Percentiles rank a stretch among this genome's conserved stretches.
phyloP scores from a whole-genome alignment of 2,797 vertebrate genomes.

The Echiichthys vipera region DNA sequence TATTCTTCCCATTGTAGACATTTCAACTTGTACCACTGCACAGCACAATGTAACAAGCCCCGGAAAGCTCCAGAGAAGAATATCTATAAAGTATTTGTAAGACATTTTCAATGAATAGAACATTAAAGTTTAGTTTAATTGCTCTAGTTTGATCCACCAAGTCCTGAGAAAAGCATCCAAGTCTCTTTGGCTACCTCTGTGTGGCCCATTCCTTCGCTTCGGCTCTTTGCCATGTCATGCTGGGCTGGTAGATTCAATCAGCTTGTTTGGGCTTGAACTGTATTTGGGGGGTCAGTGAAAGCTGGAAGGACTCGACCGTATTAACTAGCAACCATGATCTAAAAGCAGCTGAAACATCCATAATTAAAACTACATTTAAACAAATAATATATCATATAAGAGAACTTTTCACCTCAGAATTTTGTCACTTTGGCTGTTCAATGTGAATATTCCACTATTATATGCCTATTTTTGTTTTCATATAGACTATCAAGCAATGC shows the following conservation, averaged over 20 bases:
- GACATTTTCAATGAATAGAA: not conserved
- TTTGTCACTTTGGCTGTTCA: too few species aligned
- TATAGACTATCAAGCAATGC: too few species aligned
- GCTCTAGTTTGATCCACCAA: not conserved
- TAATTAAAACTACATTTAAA: not conserved
- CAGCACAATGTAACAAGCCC: not conserved
- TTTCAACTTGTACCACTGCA: not conserved
- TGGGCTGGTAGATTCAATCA: not conserved
- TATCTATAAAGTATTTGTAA: not conserved
- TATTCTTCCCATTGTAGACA: constrained; percentile 17
- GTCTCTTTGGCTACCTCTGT: not conserved
- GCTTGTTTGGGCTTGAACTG: not conserved
- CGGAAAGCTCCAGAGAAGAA: not conserved
- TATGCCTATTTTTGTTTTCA: too few species aligned
- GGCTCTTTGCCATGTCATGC: not conserved
- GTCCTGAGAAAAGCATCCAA: not conserved
- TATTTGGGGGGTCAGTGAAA: not conserved
- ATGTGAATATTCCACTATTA: too few species aligned
- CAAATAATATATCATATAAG: not conserved
- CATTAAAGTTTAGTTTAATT: not conserved
- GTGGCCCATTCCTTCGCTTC: not conserved
- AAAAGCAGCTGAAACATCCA: not conserved
- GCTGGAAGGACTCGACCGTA: not conserved
- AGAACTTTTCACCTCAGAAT: not conserved
- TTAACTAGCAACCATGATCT: not conserved